Evolutionary conservation across 2,888 invertebrate species (phyloP), one percentile per base, ranked within the genome.

Genomic region (Helobdella robusta): DNA sequence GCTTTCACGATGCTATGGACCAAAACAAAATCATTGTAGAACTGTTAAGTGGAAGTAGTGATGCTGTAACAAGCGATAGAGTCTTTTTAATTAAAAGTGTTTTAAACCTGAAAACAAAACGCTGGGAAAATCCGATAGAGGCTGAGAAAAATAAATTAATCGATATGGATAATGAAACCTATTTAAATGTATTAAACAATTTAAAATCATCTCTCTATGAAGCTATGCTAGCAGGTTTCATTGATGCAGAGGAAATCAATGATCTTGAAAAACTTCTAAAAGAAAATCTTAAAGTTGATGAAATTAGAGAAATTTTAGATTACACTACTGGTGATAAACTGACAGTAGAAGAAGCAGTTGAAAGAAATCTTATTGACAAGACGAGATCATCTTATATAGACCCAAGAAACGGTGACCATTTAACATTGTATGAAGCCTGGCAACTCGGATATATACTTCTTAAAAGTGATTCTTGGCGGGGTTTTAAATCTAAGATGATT

Each of bases 181-280:
- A 81, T 72, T 75, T 74, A 54, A 79, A 81, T 68, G 74, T 76
- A 23, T 69, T 73, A 52, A 75, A 79, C 18, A 72, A 75, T 34
- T 76, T 78, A 68, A 75, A 73, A 28, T 82, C 91, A 2, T 83
- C 85, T 71, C 83, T 92, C 25, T 84, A 85, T 63, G 88, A 89
- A 74, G 88, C 89, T 1, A 85, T 90, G 62, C 84, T 86, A 71
- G 84, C 88, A 73, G 87, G 87, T 72, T 85, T 91, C 69, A 84
- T 92, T 54, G 89, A 92, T 70, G 82, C 84, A 3, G 84, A 84
- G 77, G 93, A 94, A 1, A 73, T 84, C 88, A 64, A 87, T 90
- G 59, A 63, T n/a, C 34, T 44, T 15, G 63, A 59, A 15, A 52
- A 63, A n/a, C 73, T 74, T 65, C 83, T 84, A 68, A 83, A 85